Conservation (phyloP, 2,797 vertebrate species). For the Columba guinea region DNA sequence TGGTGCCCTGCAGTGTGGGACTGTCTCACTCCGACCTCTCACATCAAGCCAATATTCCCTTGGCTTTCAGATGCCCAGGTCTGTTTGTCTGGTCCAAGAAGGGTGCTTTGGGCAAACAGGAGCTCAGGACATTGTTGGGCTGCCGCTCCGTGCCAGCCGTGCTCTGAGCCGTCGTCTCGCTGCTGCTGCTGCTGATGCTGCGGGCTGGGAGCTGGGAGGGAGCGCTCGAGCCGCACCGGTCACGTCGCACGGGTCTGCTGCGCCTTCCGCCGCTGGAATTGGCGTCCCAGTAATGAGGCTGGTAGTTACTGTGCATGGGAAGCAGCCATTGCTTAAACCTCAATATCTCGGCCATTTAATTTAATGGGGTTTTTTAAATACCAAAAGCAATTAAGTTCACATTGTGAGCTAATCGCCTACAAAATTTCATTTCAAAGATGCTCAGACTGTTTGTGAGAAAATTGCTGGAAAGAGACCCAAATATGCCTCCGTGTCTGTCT, state of each 20-base stretch:
- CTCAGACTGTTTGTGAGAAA: constrained; percentile 61
- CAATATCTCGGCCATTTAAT: constrained; percentile 70
- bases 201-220: not conserved
- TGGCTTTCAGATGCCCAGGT: not conserved
- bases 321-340: constrained; percentile 64
- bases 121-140: not conserved
- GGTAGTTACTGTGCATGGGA: constrained; percentile 58
- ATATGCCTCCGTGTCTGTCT: not conserved
- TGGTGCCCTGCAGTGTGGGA: not conserved
- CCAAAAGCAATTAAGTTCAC: constrained; percentile 73
- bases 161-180: not conserved
- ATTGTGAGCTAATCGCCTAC: constrained; percentile 70
- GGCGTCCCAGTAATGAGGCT: constrained; percentile 43
- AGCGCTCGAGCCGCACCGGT: rapidly evolving
- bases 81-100: not conserved
- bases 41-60: not conserved
- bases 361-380: constrained; percentile 71
- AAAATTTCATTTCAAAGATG: constrained; percentile 71
- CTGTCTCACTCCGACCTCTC: not conserved
- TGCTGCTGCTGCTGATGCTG: not conserved
- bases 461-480: constrained; percentile 21
- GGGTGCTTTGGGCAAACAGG: not conserved
- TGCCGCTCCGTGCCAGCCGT: not conserved
- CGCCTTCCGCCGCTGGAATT: not conserved
- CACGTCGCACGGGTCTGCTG: not conserved